Percentiles rank a stretch among this genome's conserved stretches.
phyloP scores from a whole-genome alignment of 2,797 vertebrate species.

The Chlorospingus semifuscus region DNA sequence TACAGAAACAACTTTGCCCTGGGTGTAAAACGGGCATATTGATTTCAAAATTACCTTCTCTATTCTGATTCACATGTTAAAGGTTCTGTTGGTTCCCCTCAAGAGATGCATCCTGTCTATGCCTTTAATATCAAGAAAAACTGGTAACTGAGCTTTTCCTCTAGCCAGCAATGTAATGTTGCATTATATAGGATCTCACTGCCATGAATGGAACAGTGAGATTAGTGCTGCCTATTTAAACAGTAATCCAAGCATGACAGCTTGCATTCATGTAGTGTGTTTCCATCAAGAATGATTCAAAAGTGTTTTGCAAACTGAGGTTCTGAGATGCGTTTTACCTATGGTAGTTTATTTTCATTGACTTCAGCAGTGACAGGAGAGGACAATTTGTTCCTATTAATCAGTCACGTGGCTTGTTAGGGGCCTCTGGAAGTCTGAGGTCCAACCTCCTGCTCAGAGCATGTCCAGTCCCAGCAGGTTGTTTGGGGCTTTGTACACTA shows the following conservation, averaged over 20 bases:
- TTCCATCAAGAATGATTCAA: background rate
- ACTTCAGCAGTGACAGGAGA: background rate
- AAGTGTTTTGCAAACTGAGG: background rate
- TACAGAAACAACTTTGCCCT: background rate
- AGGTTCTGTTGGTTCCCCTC: background rate
- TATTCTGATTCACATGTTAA: background rate
- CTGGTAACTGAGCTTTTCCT: background rate
- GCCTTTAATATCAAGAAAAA: background rate
- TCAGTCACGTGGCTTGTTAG: background rate
- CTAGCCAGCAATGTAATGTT: background rate
- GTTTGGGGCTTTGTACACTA: background rate
- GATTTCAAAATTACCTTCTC: background rate
- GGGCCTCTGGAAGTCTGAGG: background rate
- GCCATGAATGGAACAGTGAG: background rate
- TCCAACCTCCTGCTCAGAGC: background rate
- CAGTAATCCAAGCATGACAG: background rate
- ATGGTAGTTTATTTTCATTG: background rate
- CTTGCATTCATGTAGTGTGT: background rate
- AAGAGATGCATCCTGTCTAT: background rate
- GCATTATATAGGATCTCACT: background rate
- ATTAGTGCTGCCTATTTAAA: background rate
- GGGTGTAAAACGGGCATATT: background rate
- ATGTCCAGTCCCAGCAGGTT: background rate
- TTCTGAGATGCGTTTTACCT: background rate
- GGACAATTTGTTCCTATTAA: constrained; percentile 31